These are phyloP conservation scores for Dyspetes luteomarginatus DNA, from an alignment of 2,888 invertebrate genomes.

Conservation along the genomic window DNA sequence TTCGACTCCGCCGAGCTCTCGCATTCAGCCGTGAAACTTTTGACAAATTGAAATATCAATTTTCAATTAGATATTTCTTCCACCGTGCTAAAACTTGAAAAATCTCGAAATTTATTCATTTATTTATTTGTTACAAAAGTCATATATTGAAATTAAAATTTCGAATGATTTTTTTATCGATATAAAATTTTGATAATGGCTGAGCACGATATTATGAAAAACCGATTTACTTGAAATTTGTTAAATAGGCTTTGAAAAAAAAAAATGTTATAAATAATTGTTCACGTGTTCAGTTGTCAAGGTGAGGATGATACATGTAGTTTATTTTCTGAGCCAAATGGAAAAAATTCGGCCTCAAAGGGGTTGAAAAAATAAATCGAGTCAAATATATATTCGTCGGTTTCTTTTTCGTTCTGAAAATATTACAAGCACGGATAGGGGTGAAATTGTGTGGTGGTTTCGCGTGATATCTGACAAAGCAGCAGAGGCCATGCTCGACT, in stretches of 20 bases:
- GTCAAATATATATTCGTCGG: slow-evolving; percentile 37
- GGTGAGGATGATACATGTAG: not conserved
- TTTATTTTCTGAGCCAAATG: not conserved
- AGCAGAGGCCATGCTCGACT: slow-evolving; percentile 52
- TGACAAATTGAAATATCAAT: slow-evolving; percentile 13
- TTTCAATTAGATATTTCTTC: not conserved
- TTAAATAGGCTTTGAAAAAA: not conserved
- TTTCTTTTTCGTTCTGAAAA: slow-evolving; percentile 35
- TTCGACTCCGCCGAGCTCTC: slow-evolving; percentile 15
- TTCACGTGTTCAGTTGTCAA: not conserved
- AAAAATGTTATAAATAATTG: not conserved
- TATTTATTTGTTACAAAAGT: no score
- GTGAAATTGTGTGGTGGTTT: slow-evolving; percentile 46
- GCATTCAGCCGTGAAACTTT: slow-evolving; percentile 6
- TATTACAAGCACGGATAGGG: slow-evolving; percentile 15
- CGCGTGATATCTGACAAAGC: slow-evolving; percentile 69
- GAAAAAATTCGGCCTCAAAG: slow-evolving; percentile 25
- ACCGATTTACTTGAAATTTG: not conserved
- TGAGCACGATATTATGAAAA: not conserved
- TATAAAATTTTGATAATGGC: no score
- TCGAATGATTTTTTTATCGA: no score
- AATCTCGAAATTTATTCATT: no score
- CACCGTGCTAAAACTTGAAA: no score
- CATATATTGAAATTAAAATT: no score
- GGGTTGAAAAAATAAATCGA: slow-evolving; percentile 47